Percentiles rank a stretch among this genome's conserved stretches.
These are phyloP conservation scores for Octonoba sinensis DNA, from an alignment of 2,888 invertebrate genomes.

Conservation along the genomic window DNA sequence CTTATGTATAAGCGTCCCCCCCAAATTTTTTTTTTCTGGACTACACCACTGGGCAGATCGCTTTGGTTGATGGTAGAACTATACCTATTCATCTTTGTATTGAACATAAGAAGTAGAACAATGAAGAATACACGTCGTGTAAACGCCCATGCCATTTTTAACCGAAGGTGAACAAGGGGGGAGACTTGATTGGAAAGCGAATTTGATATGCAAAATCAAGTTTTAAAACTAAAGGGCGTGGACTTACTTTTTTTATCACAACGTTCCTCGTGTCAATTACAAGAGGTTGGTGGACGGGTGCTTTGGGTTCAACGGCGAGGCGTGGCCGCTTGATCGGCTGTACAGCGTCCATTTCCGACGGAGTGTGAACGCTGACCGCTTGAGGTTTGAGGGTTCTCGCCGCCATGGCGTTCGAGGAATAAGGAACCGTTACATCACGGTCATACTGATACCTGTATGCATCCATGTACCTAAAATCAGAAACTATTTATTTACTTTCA, in stretches of 20 bases:
- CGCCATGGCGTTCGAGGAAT: slow-evolving; percentile 41
- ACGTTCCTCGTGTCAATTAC: slow-evolving; percentile 65
- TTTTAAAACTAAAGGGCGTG: no score
- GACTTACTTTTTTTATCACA: slow-evolving; percentile 65
- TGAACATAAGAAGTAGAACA: no score
- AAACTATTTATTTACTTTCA: not conserved
- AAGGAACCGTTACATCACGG: slow-evolving; percentile 36
- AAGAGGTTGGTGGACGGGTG: slow-evolving; percentile 65
- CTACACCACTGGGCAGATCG: no score
- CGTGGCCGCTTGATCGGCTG: slow-evolving; percentile 63
- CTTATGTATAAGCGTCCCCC: no score
- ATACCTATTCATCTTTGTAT: no score
- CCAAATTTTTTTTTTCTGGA: no score
- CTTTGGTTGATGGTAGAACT: no score
- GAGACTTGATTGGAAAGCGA: no score
- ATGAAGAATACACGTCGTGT: no score
- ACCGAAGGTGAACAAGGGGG: no score
- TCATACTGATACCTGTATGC: slow-evolving; percentile 57
- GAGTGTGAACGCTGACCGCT: slow-evolving; percentile 58
- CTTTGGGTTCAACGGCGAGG: slow-evolving; percentile 65
- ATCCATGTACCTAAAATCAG: slow-evolving; percentile 54
- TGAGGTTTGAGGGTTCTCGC: slow-evolving; percentile 43
- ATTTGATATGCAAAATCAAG: no score
- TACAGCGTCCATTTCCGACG: slow-evolving; percentile 54
- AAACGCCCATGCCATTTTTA: no score